Base-by-base conservation (phyloP, 1,140 invertebrate species). In the Platyscapa corneri region DNA sequence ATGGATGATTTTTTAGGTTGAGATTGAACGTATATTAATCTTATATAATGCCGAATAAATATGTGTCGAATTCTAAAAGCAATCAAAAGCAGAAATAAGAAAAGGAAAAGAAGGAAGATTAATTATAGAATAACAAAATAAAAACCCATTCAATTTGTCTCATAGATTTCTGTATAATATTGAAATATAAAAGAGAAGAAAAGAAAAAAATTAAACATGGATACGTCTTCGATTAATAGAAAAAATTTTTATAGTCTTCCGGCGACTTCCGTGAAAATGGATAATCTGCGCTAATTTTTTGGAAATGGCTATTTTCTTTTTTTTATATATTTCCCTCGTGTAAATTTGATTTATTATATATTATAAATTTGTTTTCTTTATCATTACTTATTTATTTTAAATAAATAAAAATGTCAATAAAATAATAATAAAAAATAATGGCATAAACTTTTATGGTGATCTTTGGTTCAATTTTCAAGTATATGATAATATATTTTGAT, bases 201-300 rank as follows among this genome's bases (percentile, higher is more conserved):
- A 23, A 81, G 8, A 37, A 78, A 65, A 27, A 30, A 42, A 64
- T 42, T 65, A 27, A 18, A 64, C 27, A 2, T n/a, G 37, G 23
- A 1, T n/a, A 20, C 34, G 16, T 65, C 34, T 79, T 37, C 23
- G 53, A 39, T 42, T 34, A 81, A 81, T 81, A 14, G n/a, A 81
- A 72, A 20, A 60, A 83, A 46, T 53, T 34, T 79, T 32, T 39
- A 74, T 74, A 76, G 83, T 85, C 83, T 80, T 85, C 83, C 83
- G 65, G 67, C n/a, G 49, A 27, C 27, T 64, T 84, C 64, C 82
- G 60, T 32, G 20, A 42, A 60, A 72, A 84, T 75, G 46, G 37
- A 64, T 74, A 39, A 85, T 80, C n/a, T 75, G 49, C 12, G 49
- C 27, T 83, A 76, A 83, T 46, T 23, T 49, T 30, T 8, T 37